phyloP scores from a whole-genome alignment of 2,888 invertebrate genomes.

The Aphodius sticticus region DNA sequence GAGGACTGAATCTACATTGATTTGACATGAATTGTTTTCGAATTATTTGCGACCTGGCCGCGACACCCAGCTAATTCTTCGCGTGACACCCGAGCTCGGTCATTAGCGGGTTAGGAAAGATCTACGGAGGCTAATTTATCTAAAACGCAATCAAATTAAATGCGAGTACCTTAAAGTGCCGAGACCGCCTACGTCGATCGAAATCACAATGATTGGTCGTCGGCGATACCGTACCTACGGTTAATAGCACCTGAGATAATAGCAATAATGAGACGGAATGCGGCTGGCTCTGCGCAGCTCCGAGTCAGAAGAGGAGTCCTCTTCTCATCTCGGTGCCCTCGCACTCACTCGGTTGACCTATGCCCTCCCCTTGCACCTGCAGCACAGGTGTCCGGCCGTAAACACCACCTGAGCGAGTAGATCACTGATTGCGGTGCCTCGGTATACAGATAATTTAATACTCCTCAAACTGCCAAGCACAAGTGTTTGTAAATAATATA shows the following conservation, averaged over 20 bases:
- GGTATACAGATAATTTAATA: constrained; percentile 34
- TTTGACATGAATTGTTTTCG: background rate
- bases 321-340: constrained; percentile 17
- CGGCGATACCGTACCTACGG: constrained; percentile 4
- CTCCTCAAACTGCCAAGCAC: constrained; percentile 16
- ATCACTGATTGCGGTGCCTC: constrained; percentile 37
- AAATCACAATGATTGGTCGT: background rate
- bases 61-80: background rate
- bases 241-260: background rate
- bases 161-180: background rate
- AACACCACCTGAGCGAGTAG: constrained; percentile 49
- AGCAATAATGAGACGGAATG: constrained; percentile 4
- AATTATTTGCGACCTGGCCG: background rate
- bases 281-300: background rate
- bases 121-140: background rate
- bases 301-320: background rate
- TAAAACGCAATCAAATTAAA: background rate
- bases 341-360: constrained; percentile 47
- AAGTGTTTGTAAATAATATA: constrained; percentile 4
- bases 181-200: constrained; percentile 4
- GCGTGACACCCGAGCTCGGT: background rate
- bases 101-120: background rate
- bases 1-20: background rate
- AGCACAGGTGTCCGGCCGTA: constrained; percentile 51
- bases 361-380: constrained; percentile 51